Percentiles rank a stretch among this genome's conserved stretches.
Evolutionary conservation across 2,888 invertebrate genomes (phyloP).

Genomic region (Cetonia aurata): DNA sequence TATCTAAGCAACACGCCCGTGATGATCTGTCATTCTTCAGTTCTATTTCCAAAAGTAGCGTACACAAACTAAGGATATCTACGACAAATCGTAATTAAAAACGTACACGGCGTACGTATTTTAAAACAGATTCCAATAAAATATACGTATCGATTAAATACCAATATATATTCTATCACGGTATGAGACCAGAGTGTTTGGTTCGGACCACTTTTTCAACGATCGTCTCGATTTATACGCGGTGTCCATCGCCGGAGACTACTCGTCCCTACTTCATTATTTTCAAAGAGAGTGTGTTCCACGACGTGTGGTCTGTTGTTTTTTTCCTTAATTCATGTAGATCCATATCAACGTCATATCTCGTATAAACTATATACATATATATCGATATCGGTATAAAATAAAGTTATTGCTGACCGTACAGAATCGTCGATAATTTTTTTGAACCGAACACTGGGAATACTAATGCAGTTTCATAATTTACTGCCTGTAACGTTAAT

Average conservation of each 20-base stretch:
- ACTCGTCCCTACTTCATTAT: conserved; percentile 36
- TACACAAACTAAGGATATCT: conserved; percentile 30
- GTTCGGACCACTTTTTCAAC: conserved; percentile 52
- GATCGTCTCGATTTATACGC: conserved; percentile 38
- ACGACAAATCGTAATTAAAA: conserved; percentile 44
- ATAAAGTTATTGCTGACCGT: conserved; percentile 46
- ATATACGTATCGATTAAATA: conserved; percentile 48
- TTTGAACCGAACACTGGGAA: conserved; percentile 38
- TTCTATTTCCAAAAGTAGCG: conserved; percentile 19
- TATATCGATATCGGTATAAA: conserved; percentile 45
- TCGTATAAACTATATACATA: conserved; percentile 30
- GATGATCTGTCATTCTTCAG: conserved; percentile 26
- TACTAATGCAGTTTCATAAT: conserved; percentile 35
- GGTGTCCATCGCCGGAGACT: conserved; percentile 33
- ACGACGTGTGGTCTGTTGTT: conserved; percentile 44
- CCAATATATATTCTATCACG: conserved; percentile 52
- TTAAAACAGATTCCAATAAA: conserved; percentile 43
- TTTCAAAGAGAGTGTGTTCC: conserved; percentile 43
- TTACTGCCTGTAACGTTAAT: conserved; percentile 36
- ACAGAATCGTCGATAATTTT: conserved; percentile 39
- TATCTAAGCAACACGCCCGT: conserved; percentile 27
- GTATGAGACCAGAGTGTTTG: conserved; percentile 51
- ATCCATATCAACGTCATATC: conserved; percentile 46
- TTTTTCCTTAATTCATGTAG: conserved; percentile 34
- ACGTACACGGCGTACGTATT: conserved; percentile 29